Evolutionary conservation across 1,140 invertebrate species (phyloP), one percentile per base, ranked within the genome.

Genomic region (Macrobrachium nipponense): DNA sequence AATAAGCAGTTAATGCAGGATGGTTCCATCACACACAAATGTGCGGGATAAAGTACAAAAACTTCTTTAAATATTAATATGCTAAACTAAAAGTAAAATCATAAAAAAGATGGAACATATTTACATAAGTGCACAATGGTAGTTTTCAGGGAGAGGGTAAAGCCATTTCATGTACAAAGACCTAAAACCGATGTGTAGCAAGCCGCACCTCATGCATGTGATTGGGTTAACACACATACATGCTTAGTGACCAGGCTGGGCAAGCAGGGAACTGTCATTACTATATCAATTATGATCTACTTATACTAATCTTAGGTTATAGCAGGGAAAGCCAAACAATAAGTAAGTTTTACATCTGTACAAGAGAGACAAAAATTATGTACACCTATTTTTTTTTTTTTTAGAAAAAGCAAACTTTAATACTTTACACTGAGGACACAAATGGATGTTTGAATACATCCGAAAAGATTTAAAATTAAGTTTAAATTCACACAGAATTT

Each of bases 191-290:
- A 36, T 36, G 80, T 82, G 75, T 86, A 86, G 84, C 84, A 86
- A 86, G 84, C 78, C 36, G 84, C 68, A 86, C 75, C 77, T 62
- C 84, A 86, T 86, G 84, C 84, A 80, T 86, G 84, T 86, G 84
- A 86, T 75, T 61, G 59, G 75, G 84, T 86, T 80, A 86, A 86
- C 77, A 86, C 77, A 86, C 84, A 86, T 86, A 79, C 84, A 86
- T 86, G 84, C 84, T 79, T 80, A 72, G 84, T 86, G 84, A 68
- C 60, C 84, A 86, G 84, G 84, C 84, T 86, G 68, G 61, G 84
- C 84, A 86, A 80, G 84, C 84, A 84, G 51, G 66, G 36, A 58
- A 76, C 61, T 64, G 78, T 61, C 60, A 80, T 64, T 61, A 80
- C n/a, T 51, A 18, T 7, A 58, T n/a, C 51, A n/a, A n/a, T 43